Percentiles rank a stretch among this genome's conserved stretches.
Conservation (phyloP, 2,797 vertebrate genomes). For the Sebastes diploproa region DNA sequence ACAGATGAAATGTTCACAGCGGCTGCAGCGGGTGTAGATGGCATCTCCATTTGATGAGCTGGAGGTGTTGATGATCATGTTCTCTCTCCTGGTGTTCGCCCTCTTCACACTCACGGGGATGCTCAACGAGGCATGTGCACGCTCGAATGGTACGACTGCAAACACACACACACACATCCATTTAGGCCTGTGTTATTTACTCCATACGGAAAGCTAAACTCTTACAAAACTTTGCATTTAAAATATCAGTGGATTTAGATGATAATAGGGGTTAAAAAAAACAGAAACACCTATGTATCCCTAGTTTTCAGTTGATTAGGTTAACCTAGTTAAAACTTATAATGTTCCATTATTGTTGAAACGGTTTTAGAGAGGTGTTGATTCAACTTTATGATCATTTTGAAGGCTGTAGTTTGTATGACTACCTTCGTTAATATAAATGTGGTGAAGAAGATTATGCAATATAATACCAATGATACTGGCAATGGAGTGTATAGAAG, state of each 20-base stretch:
- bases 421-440: not conserved
- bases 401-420: not conserved
- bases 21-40: conserved; percentile 50
- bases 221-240: not conserved
- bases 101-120: conserved; percentile 76
- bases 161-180: conserved; percentile 1
- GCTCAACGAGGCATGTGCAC: conserved; percentile 53
- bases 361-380: not conserved
- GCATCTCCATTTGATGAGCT: conserved; percentile 67
- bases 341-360: not conserved
- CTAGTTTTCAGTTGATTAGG: not conserved
- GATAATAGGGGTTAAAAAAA: not conserved
- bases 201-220: not conserved
- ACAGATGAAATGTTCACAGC: not conserved
- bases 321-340: not conserved
- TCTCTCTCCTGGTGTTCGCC: conserved; percentile 77
- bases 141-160: conserved; percentile 53
- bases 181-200: not conserved
- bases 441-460: not conserved
- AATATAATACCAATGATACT: not conserved
- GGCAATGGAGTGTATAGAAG: too few species aligned
- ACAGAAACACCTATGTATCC: not conserved
- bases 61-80: conserved; percentile 69
- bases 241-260: not conserved
- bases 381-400: not conserved